A percentile compares a stretch with the other conserved stretches of the same genome.
These are phyloP conservation scores for Erpornis zantholeuca DNA, from an alignment of 2,113 vertebrate genomes.

Conservation along the genomic window DNA sequence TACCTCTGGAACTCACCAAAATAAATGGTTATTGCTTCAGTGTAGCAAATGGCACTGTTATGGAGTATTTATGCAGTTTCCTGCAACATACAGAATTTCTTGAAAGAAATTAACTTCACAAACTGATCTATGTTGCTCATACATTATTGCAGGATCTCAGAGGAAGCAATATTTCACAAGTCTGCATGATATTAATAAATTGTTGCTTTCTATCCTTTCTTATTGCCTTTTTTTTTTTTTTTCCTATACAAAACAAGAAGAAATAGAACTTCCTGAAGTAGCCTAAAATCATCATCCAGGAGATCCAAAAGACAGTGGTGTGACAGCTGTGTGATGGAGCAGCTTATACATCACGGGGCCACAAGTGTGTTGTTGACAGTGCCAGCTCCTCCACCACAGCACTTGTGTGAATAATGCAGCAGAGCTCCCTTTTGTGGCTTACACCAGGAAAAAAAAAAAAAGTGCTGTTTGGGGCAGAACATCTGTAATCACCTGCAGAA, in stretches of 20 bases:
- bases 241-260: background rate
- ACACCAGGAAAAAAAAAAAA: background rate
- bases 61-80: slow-evolving; percentile 38
- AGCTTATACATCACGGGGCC: background rate
- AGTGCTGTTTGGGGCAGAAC: background rate
- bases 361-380: background rate
- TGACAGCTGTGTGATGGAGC: background rate
- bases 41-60: slow-evolving; percentile 51
- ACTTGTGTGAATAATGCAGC: background rate
- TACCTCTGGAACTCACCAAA: slow-evolving; percentile 47
- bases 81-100: background rate
- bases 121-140: slow-evolving; percentile 39
- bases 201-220: background rate
- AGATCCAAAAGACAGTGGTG: background rate
- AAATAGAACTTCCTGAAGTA: background rate
- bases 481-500: background rate
- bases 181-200: slow-evolving; percentile 5
- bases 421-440: background rate
- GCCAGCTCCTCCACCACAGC: accelerated
- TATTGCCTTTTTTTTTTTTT: background rate
- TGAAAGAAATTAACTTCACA: slow-evolving; percentile 48
- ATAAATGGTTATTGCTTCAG: slow-evolving; percentile 50
- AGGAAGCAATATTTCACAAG: slow-evolving; percentile 53
- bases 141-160: background rate
- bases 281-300: background rate